Percentiles rank a stretch among this genome's conserved stretches.
phyloP scores from a whole-genome alignment of 2,888 invertebrate genomes.

The Campaea margaritaria region DNA sequence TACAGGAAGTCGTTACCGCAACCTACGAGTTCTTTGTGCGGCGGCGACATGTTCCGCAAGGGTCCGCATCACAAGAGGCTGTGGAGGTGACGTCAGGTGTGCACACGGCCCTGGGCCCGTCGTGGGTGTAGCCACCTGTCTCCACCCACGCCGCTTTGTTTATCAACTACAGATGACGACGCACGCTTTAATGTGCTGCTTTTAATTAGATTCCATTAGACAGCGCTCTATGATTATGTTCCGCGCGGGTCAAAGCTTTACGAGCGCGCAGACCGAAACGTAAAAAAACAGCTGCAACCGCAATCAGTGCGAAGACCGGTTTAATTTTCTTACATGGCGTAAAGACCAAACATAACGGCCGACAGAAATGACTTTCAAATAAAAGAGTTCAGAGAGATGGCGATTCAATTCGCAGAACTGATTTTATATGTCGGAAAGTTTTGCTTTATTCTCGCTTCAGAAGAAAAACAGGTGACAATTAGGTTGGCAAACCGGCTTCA shows the following conservation, averaged over 20 bases:
- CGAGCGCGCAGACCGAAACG: slow-evolving; percentile 39
- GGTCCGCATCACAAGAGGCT: slow-evolving; percentile 67
- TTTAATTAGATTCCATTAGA: slow-evolving; percentile 44
- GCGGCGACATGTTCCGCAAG: slow-evolving; percentile 57
- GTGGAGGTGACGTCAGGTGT: slow-evolving; percentile 72
- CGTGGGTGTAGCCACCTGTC: slow-evolving; percentile 75
- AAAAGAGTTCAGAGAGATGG: slow-evolving; percentile 19
- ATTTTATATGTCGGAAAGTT: slow-evolving; percentile 31
- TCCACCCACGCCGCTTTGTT: slow-evolving; percentile 67
- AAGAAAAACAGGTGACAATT: slow-evolving; percentile 46
- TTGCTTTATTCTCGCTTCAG: slow-evolving; percentile 33
- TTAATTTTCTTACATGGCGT: slow-evolving; percentile 31
- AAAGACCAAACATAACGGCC: slow-evolving; percentile 27
- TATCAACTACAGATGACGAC: slow-evolving; percentile 53
- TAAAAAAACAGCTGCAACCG: slow-evolving; percentile 41
- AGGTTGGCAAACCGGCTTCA: slow-evolving; percentile 39
- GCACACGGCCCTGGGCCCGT: slow-evolving; percentile 77
- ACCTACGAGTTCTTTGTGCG: slow-evolving; percentile 42
- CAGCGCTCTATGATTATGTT: slow-evolving; percentile 34
- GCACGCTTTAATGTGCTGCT: slow-evolving; percentile 39
- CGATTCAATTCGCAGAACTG: slow-evolving; percentile 30
- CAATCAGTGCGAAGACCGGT: slow-evolving; percentile 37
- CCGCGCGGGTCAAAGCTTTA: slow-evolving; percentile 37
- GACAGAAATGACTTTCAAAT: slow-evolving; percentile 27
- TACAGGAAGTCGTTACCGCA: slow-evolving; percentile 36